Evolutionary conservation across 2,797 vertebrate species (phyloP), one percentile per base, ranked within the genome.

Genomic region (Urosaurus nigricauda): DNA sequence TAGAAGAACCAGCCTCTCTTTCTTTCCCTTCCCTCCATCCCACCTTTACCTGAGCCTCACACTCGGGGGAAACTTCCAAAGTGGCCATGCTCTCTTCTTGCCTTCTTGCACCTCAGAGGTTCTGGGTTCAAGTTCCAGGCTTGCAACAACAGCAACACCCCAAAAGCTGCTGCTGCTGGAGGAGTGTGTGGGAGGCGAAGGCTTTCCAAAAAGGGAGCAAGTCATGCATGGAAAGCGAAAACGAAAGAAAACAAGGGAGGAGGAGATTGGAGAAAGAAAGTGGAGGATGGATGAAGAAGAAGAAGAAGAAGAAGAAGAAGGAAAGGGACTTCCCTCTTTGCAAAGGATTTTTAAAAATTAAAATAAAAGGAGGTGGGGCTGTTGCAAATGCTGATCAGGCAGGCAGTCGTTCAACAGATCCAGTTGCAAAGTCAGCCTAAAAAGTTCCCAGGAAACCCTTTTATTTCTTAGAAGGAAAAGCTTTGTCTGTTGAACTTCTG

Each of bases 141-240:
- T 60, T 35, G 77, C 65, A n/a, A 70, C 26, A 17, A 11, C 9
- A 12, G 26, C 19, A 19, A 16, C 19, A 17, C 47, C 74, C 73
- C 75, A 24, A 71, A 79, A 35, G 12, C 81, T 58, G 75, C n/a
- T n/a, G n/a, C n/a, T n/a, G n/a, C n/a, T n/a, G n/a, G 53, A 2
- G 26, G 1, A 26, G 29, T 51, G 9, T 51, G 47, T 2, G 16
- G 74, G 79, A 24, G 37, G 65, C 65, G 5, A 13, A 24, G 3
- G 32, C 9, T n/a, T 43, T 51, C 7, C 47, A 51, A 63, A 9
- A 32, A 3, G 40, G 37, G 0, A 1, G 79, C 80, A 35, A 82
- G 86, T 51, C 86, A 26, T 5, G 86, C 86, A 74, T 58, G 16
- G 32, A 77, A 77, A 89, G 84, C n/a, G 88, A 89, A 89, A 89